phyloP scores from a whole-genome alignment of 1,140 invertebrate species.

The Drosophila ananassae region DNA sequence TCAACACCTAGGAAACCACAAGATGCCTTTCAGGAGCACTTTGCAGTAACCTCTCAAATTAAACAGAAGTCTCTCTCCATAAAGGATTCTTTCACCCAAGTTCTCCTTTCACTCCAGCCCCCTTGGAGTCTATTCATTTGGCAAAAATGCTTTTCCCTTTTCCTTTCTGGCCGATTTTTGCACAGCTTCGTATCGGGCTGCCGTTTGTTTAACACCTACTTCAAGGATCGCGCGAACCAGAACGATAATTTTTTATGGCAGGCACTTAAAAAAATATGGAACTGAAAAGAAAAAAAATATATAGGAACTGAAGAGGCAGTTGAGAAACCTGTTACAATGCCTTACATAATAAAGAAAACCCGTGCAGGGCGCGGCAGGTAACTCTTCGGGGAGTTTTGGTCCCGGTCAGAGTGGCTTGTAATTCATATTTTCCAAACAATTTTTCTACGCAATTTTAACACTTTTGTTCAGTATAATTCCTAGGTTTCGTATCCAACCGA shows the following conservation, averaged over 20 bases:
- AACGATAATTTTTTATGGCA: constrained; percentile 47
- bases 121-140: constrained; percentile 19
- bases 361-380: constrained; percentile 53
- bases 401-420: constrained; percentile 31
- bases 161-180: constrained; percentile 26
- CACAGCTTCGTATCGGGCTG: constrained; percentile 48
- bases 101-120: constrained; percentile 19
- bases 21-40: constrained; percentile 20
- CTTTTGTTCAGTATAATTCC: constrained; percentile 61
- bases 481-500: constrained; percentile 37
- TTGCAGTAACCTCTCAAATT: constrained; percentile 36
- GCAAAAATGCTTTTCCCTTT: neutral
- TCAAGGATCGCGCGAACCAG: constrained; percentile 32
- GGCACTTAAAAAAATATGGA: constrained; percentile 36
- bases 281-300: neutral
- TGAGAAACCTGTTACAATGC: constrained; percentile 45
- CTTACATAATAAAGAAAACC: constrained; percentile 36
- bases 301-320: neutral
- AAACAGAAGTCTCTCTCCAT: constrained; percentile 38
- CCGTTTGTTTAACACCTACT: constrained; percentile 60
- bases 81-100: constrained; percentile 18
- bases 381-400: constrained; percentile 46
- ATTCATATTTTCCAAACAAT: constrained; percentile 67
- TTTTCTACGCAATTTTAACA: constrained; percentile 64
- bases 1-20: constrained; percentile 25